Evolutionary conservation across 2,797 vertebrate genomes (phyloP), one percentile per base, ranked within the genome.

Genomic region (Neosalanx taihuensis): DNA sequence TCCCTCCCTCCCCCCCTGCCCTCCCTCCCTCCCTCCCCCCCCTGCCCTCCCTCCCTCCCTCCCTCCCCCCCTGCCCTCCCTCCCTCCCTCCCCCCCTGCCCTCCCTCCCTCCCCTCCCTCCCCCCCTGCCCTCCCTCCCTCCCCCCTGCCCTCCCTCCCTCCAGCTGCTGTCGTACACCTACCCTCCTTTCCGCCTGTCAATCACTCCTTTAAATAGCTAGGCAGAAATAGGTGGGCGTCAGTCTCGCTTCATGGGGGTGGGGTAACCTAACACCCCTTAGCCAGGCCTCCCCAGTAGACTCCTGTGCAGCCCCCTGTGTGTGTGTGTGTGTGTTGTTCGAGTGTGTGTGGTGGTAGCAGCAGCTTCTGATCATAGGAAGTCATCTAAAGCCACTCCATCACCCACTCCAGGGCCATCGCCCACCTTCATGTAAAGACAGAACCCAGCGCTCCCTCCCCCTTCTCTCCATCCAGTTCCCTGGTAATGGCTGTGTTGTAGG

Each of bases 171-270:
- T 35, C 57, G 4, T 70, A 5, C 1, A 59, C 30, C 35, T 1
- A 35, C 31, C 30, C 2, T 56, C 23, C 69, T 33, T 35, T 72
- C 61, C 31, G 68, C 83, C 84, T 85, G 86, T 87, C 89, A 91
- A 70, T 89, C 78, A 82, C 67, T 56, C 78, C 87, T 90, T 90
- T 91, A 92, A 93, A 92, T 92, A 93, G 89, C 81, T 2, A 31
- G 80, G 85, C 86, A 85, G 85, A 92, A 92, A 92, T 91, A 92
- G 89, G 85, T 71, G 87, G 89, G 86, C 84, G 86, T 89, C 90
- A 90, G 89, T 83, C 79, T 69, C 76, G 70, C 72, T 73, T 57
- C 64, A 29, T 0, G 35, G 49, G 76, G 67, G n/a, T n/a, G 74
- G 23, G 85, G 88, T 85, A 92, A 92, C 73, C 71, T 64, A 85